A percentile compares a stretch with the other conserved stretches of the same genome.
Conservation (phyloP, 2,113 vertebrate genomes). For the Promerops cafer region DNA sequence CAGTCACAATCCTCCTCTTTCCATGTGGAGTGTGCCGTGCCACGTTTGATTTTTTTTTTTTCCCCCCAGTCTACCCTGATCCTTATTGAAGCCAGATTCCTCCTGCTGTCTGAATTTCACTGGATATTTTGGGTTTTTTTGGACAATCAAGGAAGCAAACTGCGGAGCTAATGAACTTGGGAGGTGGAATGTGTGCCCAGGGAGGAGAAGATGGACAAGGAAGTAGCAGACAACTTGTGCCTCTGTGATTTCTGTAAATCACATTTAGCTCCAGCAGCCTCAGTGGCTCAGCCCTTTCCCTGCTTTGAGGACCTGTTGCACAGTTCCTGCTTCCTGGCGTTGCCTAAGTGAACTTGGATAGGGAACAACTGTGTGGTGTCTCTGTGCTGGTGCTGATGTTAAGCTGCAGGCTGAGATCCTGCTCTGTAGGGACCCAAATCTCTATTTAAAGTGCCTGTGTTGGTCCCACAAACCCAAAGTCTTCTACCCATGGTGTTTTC, state of each 20-base stretch:
- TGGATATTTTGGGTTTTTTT: neutral
- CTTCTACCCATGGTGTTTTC: neutral
- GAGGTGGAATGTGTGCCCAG: neutral
- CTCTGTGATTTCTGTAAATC: neutral
- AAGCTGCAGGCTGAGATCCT: neutral
- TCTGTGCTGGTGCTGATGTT: neutral
- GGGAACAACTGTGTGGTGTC: neutral
- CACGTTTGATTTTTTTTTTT: neutral
- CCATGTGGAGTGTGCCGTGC: neutral
- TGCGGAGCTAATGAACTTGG: neutral
- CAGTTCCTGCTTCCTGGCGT: neutral
- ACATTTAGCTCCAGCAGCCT: neutral
- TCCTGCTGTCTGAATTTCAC: neutral
- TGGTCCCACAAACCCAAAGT: neutral
- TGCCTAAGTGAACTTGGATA: neutral
- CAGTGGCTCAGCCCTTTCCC: neutral
- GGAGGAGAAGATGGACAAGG: conserved; percentile 22
- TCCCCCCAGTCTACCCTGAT: neutral
- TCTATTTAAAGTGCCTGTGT: neutral
- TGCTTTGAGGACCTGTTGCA: neutral
- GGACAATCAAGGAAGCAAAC: neutral
- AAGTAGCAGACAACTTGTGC: neutral
- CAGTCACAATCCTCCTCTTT: neutral
- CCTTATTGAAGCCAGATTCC: neutral
- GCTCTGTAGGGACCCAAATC: neutral